Base-by-base conservation (phyloP, 2,113 vertebrate species). In the Quiscalus mexicanus region DNA sequence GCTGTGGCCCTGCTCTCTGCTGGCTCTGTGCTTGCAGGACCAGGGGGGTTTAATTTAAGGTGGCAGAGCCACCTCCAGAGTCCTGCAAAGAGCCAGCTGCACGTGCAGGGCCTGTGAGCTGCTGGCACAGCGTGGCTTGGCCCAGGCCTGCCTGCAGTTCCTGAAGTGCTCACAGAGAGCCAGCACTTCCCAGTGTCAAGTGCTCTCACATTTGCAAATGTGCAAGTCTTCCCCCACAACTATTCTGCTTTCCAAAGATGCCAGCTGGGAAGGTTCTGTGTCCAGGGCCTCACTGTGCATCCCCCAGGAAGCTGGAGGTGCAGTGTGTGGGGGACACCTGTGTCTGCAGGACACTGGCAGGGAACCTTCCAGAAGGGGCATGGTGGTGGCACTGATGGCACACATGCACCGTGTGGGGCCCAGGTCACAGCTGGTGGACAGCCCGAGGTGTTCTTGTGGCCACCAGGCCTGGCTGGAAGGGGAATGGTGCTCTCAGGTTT, bases 51-150 rank as follows among this genome's bases (percentile, higher is more conserved):
- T 81, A 53, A 50, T 70, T 30, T 24, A 47, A 82, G 30, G 47
- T 67, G 62, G 27, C 80, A 95, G 30, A 81, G 45, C 27, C n/a
- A 7, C 58, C 35, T 31, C 58, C 58, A 21, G 41, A 24, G 55
- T 30, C 8, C 44, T 83, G 44, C 39, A 24, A 13, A 64, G 79
- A 39, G 3, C 10, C 5, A 0, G 44, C 75, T 86, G 89, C 37
- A n/a, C 0, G 0, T 62, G 67, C 89, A 31, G 67, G 14, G 41
- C 35, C 50, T 70, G 63, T 0, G 6, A 33, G 52, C 87, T 6
- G 3, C 83, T 71, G 49, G 60, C 79, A 59, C 2, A 0, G 53
- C 0, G 0, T 33, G 39, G 21, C 33, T 19, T 67, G 81, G 39
- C 74, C 44, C 18, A 0, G 21, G n/a, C 56, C 73, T 77, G 73